Evolutionary conservation across 2,888 invertebrate genomes (phyloP).

Genomic region (Drosophila koepferae): DNA sequence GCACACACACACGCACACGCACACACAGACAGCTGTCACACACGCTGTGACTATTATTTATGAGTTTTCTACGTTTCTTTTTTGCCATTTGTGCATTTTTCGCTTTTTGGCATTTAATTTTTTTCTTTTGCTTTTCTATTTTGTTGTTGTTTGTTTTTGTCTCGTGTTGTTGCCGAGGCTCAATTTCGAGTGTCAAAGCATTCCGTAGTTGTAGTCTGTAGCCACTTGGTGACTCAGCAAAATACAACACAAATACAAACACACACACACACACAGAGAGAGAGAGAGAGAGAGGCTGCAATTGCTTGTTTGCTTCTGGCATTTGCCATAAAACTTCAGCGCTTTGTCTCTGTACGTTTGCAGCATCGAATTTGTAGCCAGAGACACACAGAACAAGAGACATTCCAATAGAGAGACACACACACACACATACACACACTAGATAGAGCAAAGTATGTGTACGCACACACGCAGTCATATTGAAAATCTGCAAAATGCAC

Average conservation of each 20-base stretch:
- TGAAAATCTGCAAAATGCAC: conserved; percentile 24
- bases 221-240: conserved; percentile 71
- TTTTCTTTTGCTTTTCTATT: conserved; percentile 6
- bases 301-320: conserved; percentile 42
- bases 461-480: conserved; percentile 14
- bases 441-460: neutral
- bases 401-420: neutral
- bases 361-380: conserved; percentile 15
- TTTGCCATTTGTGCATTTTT: conserved; percentile 67
- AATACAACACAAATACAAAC: conserved; percentile 18
- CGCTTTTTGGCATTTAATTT: conserved; percentile 70
- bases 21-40: conserved; percentile 12
- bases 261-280: conserved; percentile 3
- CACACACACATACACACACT: neutral
- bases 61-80: conserved; percentile 70
- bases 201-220: conserved; percentile 43
- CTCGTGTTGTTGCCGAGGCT: conserved; percentile 57
- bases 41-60: conserved; percentile 67
- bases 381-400: neutral
- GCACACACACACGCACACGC: conserved; percentile 6
- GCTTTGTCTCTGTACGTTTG: conserved; percentile 37
- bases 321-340: conserved; percentile 53
- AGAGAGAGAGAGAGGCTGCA: too few relatives aligned
- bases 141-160: neutral
- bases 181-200: conserved; percentile 75